phyloP scores from a whole-genome alignment of 1,140 invertebrate species.

The Nautilus pompilius region DNA sequence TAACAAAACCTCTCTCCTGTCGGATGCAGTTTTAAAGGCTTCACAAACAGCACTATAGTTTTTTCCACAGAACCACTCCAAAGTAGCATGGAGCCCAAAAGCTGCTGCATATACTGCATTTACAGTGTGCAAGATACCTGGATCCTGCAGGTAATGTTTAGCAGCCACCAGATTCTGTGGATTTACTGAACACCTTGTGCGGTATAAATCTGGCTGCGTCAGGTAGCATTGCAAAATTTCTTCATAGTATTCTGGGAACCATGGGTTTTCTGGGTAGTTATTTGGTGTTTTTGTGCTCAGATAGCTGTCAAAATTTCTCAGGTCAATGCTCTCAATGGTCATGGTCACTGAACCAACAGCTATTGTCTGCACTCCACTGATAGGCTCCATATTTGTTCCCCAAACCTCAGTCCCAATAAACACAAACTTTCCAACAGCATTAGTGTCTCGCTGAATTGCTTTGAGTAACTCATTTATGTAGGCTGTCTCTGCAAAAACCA shows the following conservation, averaged over 20 bases:
- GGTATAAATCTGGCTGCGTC: constrained; percentile 23
- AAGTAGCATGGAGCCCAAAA: constrained; percentile 33
- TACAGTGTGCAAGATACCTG: constrained; percentile 39
- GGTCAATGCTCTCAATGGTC: constrained; percentile 27
- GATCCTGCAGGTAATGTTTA: constrained; percentile 36
- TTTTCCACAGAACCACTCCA: constrained; percentile 35
- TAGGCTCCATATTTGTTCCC: constrained; percentile 34
- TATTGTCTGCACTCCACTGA: constrained; percentile 22
- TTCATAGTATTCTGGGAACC: constrained; percentile 51
- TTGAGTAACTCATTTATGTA: constrained; percentile 36
- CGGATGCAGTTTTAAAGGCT: constrained; percentile 25
- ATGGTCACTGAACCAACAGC: constrained; percentile 35
- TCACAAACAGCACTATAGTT: constrained; percentile 43
- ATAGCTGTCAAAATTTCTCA: constrained; percentile 36
- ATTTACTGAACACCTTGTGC: constrained; percentile 18
- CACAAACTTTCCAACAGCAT: constrained; percentile 26
- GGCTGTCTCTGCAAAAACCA: constrained; percentile 31
- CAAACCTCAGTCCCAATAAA: constrained; percentile 46
- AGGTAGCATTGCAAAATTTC: constrained; percentile 42
- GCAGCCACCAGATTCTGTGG: constrained; percentile 24
- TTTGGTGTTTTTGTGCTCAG: constrained; percentile 32
- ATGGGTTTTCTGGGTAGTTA: constrained; percentile 45
- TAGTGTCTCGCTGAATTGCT: constrained; percentile 25
- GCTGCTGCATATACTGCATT: constrained; percentile 45
- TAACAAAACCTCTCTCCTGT: constrained; percentile 22